Evolutionary conservation across 2,113 vertebrate species (phyloP).

Genomic region (Bubo scandiacus): DNA sequence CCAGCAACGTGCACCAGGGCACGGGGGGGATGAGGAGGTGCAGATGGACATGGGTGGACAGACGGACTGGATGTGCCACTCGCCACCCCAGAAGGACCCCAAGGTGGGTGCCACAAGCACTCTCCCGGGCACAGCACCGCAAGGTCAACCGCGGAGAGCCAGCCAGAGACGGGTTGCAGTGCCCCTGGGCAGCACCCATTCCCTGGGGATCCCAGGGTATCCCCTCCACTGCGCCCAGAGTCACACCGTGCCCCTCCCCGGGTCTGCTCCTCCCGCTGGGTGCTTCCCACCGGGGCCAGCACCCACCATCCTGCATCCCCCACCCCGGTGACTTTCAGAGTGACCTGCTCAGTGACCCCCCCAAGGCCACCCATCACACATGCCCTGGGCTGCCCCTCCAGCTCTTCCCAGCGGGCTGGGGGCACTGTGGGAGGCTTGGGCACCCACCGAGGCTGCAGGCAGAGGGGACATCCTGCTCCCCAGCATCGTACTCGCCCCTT

Average conservation of each 20-base stretch:
- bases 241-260: rapidly evolving
- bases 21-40: not conserved
- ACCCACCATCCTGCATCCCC: not conserved
- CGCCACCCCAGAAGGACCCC: not conserved
- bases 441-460: not conserved
- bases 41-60: rapidly evolving
- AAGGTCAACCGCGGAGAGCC: rapidly evolving
- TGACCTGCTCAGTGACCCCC: not conserved
- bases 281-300: not conserved
- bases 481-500: rapidly evolving
- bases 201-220: not conserved
- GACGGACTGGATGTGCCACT: rapidly evolving
- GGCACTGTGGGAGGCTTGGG: rapidly evolving
- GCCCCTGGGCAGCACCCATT: not conserved
- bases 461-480: not conserved
- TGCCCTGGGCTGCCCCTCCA: not conserved
- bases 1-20: not conserved
- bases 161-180: rapidly evolving
- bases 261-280: not conserved
- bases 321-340: not conserved
- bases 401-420: not conserved
- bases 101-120: not conserved
- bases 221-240: not conserved
- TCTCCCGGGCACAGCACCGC: not conserved
- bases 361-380: rapidly evolving